phyloP scores from a whole-genome alignment of 2,888 invertebrate genomes.

The Barypeithes pellucidus region DNA sequence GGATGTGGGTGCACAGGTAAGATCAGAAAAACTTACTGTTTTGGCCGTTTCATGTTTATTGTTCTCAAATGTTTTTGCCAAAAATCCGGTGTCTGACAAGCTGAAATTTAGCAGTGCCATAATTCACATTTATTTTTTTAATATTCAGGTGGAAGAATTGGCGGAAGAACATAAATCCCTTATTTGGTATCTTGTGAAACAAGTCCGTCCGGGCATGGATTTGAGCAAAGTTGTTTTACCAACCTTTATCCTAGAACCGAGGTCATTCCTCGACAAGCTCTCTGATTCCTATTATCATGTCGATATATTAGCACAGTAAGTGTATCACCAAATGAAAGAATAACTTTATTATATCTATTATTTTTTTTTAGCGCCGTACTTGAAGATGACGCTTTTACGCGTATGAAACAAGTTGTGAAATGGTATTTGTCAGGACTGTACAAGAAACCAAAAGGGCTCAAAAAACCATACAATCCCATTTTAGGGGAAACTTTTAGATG shows the following conservation, averaged over 20 bases:
- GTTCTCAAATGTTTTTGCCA: too few relatives aligned
- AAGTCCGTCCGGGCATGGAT: conserved; percentile 97
- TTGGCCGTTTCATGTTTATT: too few relatives aligned
- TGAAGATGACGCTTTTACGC: conserved; percentile 90
- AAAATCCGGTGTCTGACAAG: too few relatives aligned
- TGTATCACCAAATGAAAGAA: neutral
- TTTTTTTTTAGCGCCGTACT: conserved; percentile 79
- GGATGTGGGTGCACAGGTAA: conserved; percentile 64
- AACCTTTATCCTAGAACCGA: conserved; percentile 94
- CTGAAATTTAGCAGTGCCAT: too few relatives aligned
- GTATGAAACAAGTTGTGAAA: conserved; percentile 90
- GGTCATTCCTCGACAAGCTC: conserved; percentile 94
- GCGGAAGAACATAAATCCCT: conserved; percentile 96
- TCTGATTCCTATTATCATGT: conserved; percentile 96
- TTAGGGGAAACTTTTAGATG: conserved; percentile 94
- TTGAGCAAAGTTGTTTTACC: conserved; percentile 93
- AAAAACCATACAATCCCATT: conserved; percentile 97
- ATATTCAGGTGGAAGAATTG: conserved; percentile 85
- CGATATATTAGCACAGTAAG: conserved; percentile 88
- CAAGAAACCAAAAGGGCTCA: conserved; percentile 94
- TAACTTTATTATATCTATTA: neutral
- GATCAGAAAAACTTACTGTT: neutral
- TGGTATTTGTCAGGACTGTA: conserved; percentile 96
- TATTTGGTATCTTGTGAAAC: conserved; percentile 95
- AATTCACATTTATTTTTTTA: conserved; percentile 1